These are phyloP conservation scores for Clavelina lepadiformis DNA, from an alignment of 23 tunicate species.

Conservation along the genomic window DNA sequence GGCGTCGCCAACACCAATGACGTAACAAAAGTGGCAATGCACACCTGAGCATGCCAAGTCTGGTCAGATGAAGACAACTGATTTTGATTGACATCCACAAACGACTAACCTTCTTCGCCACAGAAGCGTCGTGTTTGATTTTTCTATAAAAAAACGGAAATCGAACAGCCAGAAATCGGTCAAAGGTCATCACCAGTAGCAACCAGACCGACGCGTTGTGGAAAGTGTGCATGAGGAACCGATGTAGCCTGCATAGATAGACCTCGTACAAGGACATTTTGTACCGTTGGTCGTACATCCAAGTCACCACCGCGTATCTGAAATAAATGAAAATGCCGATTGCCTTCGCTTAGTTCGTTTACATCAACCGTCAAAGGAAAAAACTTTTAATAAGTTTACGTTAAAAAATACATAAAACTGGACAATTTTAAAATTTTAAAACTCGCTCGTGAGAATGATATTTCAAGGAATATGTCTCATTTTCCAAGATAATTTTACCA, in stretches of 20 bases:
- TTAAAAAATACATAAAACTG: no score
- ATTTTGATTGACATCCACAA: background rate
- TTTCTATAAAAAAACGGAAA: conserved; percentile 49
- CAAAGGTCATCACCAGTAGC: conserved; percentile 61
- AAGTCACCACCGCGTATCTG: conserved; percentile 48
- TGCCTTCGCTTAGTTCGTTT: no score
- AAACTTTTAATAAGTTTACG: no score
- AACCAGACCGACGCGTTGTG: conserved; percentile 86
- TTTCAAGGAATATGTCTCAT: no score
- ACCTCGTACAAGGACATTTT: conserved; percentile 36
- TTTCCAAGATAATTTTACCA: no score
- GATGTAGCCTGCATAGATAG: conserved; percentile 73
- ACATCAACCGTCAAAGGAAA: no score
- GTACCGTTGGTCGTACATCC: conserved; percentile 32
- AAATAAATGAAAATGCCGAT: no score
- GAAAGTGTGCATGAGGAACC: conserved; percentile 60
- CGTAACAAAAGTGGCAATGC: background rate
- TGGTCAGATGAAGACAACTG: background rate
- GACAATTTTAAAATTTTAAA: no score
- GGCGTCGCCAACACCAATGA: conserved; percentile 43
- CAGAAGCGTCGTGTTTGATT: conserved; percentile 29
- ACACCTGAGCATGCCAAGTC: conserved; percentile 25
- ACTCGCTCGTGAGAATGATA: no score
- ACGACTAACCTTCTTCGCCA: conserved; percentile 45
- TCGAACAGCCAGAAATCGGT: conserved; percentile 63